phyloP scores from a whole-genome alignment of 2,888 invertebrate genomes.

The Helicoverpa assulta region DNA sequence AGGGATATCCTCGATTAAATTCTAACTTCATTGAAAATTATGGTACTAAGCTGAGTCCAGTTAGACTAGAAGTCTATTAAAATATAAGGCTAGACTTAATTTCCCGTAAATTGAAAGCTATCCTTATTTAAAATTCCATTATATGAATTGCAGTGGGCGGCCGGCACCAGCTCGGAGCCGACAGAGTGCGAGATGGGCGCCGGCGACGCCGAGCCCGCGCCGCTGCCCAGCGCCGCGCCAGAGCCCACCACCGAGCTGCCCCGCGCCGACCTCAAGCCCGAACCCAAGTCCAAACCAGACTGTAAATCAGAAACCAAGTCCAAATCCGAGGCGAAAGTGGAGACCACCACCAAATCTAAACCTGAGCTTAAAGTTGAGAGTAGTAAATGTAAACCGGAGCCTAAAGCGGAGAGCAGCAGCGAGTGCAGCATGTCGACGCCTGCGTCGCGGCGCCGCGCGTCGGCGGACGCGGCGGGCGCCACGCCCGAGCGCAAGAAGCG shows the following conservation, averaged over 20 bases:
- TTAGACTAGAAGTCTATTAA: too few relatives aligned
- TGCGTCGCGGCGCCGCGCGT: slow-evolving; percentile 81
- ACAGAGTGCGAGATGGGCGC: slow-evolving; percentile 56
- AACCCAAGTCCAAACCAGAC: slow-evolving; percentile 59
- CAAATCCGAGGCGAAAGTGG: slow-evolving; percentile 61
- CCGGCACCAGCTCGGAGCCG: slow-evolving; percentile 73
- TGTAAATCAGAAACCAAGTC: slow-evolving; percentile 57
- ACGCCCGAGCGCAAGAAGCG: slow-evolving; percentile 88
- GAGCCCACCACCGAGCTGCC: slow-evolving; percentile 59
- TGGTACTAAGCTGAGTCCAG: too few relatives aligned
- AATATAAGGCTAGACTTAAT: too few relatives aligned
- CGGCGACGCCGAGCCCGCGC: slow-evolving; percentile 48
- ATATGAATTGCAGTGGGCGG: slow-evolving; percentile 77
- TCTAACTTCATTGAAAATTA: too few relatives aligned
- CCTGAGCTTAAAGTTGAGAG: slow-evolving; percentile 65
- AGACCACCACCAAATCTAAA: slow-evolving; percentile 63
- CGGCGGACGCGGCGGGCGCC: slow-evolving; percentile 73
- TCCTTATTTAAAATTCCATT: neutral
- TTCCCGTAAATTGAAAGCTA: too few relatives aligned
- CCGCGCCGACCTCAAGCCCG: slow-evolving; percentile 57
- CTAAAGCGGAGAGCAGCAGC: slow-evolving; percentile 66
- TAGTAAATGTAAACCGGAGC: slow-evolving; percentile 58
- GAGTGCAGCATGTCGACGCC: slow-evolving; percentile 69
- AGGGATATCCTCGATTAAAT: too few relatives aligned
- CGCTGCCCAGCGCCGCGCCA: slow-evolving; percentile 47